These are phyloP conservation scores for Limenitis camilla DNA, from an alignment of 2,888 invertebrate species.

Conservation along the genomic window DNA sequence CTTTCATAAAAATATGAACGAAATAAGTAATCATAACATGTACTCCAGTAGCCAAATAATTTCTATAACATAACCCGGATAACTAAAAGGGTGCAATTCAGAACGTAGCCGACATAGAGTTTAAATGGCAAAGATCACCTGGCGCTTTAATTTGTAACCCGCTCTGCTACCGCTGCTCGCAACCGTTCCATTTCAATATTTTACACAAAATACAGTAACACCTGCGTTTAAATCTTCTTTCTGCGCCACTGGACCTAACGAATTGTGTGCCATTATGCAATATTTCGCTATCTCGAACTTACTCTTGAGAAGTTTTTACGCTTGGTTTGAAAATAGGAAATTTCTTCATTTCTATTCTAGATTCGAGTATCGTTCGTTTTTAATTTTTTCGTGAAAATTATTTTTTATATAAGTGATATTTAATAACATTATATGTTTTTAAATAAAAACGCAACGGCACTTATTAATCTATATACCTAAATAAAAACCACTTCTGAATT, in stretches of 20 bases:
- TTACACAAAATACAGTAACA: conserved; percentile 53
- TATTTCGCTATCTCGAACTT: conserved; percentile 23
- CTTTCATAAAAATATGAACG: too few relatives aligned
- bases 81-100: conserved; percentile 11
- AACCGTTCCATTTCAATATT: conserved; percentile 51
- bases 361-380: neutral
- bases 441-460: too few relatives aligned
- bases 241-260: conserved; percentile 34
- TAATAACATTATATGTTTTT: too few relatives aligned
- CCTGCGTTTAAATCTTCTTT: conserved; percentile 51
- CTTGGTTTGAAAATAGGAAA: conserved; percentile 15
- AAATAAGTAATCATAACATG: too few relatives aligned
- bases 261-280: conserved; percentile 26
- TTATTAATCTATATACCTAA: too few relatives aligned
- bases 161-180: conserved; percentile 23
- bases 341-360: conserved; percentile 9
- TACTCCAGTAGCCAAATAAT: neutral
- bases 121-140: conserved; percentile 43
- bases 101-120: conserved; percentile 22
- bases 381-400: neutral
- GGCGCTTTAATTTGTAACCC: conserved; percentile 50
- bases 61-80: conserved; percentile 2
- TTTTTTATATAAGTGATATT: too few relatives aligned
- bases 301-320: conserved; percentile 19
- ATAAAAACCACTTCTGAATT: too few relatives aligned